phyloP scores from a whole-genome alignment of 2,797 vertebrate genomes.

The Antrozous pallidus region DNA sequence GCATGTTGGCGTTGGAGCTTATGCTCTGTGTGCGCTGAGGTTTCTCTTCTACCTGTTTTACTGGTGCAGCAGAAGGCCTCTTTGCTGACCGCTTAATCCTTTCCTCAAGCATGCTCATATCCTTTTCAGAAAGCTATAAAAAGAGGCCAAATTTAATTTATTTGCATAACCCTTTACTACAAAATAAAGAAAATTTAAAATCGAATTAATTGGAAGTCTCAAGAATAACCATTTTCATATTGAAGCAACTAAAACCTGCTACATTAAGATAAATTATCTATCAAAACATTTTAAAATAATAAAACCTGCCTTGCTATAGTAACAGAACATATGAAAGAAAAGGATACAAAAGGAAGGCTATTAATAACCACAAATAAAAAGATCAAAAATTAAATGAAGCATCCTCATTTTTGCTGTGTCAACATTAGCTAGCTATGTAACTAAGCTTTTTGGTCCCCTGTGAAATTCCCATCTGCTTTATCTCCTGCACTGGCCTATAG shows the following conservation, averaged over 20 bases:
- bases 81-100: constrained; percentile 98
- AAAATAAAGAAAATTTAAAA: constrained; percentile 26
- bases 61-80: constrained; percentile 85
- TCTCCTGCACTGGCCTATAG: neutral
- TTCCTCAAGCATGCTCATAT: constrained; percentile 99
- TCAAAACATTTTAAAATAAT: constrained; percentile 26
- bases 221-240: neutral
- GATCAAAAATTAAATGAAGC: constrained; percentile 4
- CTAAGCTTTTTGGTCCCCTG: neutral
- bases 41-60: constrained; percentile 90
- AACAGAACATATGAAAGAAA: neutral
- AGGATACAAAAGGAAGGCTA: neutral
- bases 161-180: neutral
- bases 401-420: neutral
- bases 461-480: constrained; percentile 31
- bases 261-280: constrained; percentile 30
- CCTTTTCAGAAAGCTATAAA: constrained; percentile 95
- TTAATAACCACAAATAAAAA: neutral
- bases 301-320: neutral
- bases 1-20: constrained; percentile 86
- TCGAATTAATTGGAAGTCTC: neutral
- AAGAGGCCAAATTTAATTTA: constrained; percentile 20
- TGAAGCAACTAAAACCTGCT: neutral
- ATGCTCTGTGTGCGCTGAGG: constrained; percentile 85
- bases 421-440: neutral